A percentile compares a stretch with the other conserved stretches of the same genome.
Evolutionary conservation across 1,140 invertebrate genomes (phyloP).

Genomic region (Drosophila tsacasi): DNA sequence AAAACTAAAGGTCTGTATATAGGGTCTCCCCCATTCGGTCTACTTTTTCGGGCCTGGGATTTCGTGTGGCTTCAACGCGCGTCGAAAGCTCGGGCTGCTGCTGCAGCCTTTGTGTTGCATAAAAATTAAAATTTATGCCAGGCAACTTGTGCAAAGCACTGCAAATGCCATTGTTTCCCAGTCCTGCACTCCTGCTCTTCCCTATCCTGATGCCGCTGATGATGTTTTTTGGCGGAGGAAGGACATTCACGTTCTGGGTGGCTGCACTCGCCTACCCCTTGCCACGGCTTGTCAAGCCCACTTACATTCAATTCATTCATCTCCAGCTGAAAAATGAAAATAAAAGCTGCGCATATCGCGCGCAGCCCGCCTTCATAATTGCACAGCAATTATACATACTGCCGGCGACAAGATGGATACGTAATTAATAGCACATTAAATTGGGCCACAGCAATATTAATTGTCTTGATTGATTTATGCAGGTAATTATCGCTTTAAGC

Average conservation of each 20-base stretch:
- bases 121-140: conserved; percentile 82
- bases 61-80: conserved; percentile 42
- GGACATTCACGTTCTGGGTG: conserved; percentile 61
- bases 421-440: conserved; percentile 79
- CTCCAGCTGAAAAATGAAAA: conserved; percentile 52
- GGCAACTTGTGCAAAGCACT: conserved; percentile 78
- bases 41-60: conserved; percentile 15
- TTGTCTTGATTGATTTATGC: conserved; percentile 76
- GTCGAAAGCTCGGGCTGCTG: conserved; percentile 52
- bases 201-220: conserved; percentile 5
- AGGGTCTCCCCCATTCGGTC: conserved; percentile 1
- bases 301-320: conserved; percentile 56
- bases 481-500: conserved; percentile 65
- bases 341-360: conserved; percentile 14
- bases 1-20: not conserved
- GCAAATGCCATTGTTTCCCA: conserved; percentile 75
- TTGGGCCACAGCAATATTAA: conserved; percentile 68
- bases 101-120: conserved; percentile 76
- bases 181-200: conserved; percentile 1
- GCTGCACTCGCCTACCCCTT: conserved; percentile 24
- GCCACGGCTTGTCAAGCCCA: conserved; percentile 48
- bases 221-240: conserved; percentile 52
- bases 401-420: conserved; percentile 64
- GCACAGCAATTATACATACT: conserved; percentile 56
- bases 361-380: conserved; percentile 41